Base-by-base conservation (phyloP, 2,888 invertebrate species). In the Lycocerus yunnanus region DNA sequence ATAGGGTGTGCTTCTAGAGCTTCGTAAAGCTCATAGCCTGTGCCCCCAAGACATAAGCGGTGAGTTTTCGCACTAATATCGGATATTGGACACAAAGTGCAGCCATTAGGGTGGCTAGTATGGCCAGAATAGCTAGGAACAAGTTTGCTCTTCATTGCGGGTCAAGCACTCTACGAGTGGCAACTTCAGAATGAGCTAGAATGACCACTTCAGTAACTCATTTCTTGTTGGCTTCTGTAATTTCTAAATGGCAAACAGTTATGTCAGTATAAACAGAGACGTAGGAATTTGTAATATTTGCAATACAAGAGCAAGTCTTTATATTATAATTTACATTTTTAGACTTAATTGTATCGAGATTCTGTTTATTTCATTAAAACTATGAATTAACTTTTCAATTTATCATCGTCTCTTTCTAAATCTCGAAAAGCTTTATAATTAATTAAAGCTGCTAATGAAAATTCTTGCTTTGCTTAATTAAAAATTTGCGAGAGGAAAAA, bases 61-160 rank as follows among this genome's bases (percentile, higher is more conserved):
- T 58, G 74, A 74, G 80, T 78, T 78, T 78, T 75, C 79, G 77
- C 77, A 72, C 79, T 79, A 79, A 80, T 80, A 80, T 79, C 80
- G 79, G 80, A 80, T 80, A 80, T 80, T 80, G 80, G 80, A 79
- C 80, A 77, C 80, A 80, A 78, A 80, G 79, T 80, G 79, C 77
- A 75, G 79, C 77, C 81, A 81, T 81, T 81, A 80, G 79, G 77
- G 78, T 77, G 77, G 79, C 69, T 73, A 73, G 73, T 75, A 76
- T 76, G 72, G 73, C 72, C 69, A 76, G 78, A 76, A 76, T 76
- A 75, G 78, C 71, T 77, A 75, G 71, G 69, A 74, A 77, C 78
- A 71, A 78, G 77, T 72, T 75, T 75, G 63, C 79, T 79, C 79
- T 79, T 79, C 79, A 79, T 79, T 77, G 76, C 74, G 76, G 79